These are phyloP conservation scores for Mus minutoides DNA, from an alignment of 2,797 vertebrate species.

Conservation along the genomic window DNA sequence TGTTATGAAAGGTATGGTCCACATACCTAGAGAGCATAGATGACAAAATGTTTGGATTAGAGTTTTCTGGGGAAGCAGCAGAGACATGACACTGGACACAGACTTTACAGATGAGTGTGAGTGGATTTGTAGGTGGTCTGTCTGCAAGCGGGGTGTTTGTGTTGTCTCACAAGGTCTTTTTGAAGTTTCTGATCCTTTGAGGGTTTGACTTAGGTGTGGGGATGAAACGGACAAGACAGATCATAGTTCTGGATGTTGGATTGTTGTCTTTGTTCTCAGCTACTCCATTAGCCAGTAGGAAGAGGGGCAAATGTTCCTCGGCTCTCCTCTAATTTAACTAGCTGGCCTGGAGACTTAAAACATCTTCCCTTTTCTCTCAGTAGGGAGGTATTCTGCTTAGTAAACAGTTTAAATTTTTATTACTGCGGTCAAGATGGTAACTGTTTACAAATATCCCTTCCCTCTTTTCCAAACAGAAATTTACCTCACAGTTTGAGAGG, in stretches of 20 bases:
- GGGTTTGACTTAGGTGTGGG: slow-evolving; percentile 10
- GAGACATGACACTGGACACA: background rate
- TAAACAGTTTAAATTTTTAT: slow-evolving; percentile 25
- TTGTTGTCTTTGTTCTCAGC: background rate
- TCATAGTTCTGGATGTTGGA: background rate
- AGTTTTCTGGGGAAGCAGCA: slow-evolving; percentile 27
- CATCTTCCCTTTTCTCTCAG: slow-evolving; percentile 9
- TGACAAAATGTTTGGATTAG: background rate
- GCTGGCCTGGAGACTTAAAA: slow-evolving; percentile 4
- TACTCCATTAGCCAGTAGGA: background rate
- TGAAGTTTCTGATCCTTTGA: slow-evolving; percentile 13
- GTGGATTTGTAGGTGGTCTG: slow-evolving; percentile 7
- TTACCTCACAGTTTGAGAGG: background rate
- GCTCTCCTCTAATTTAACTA: background rate
- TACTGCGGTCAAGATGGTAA: background rate
- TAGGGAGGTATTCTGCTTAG: background rate
- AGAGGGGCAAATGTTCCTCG: background rate
- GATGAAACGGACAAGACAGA: slow-evolving; percentile 9
- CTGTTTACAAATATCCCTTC: background rate
- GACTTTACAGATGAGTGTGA: slow-evolving; percentile 28
- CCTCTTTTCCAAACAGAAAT: background rate
- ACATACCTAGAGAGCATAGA: background rate
- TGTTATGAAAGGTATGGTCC: background rate
- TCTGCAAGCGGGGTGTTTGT: background rate
- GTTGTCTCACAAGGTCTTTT: background rate